Percentiles rank a stretch among this genome's conserved stretches.
These are phyloP conservation scores for Balaeniceps rex DNA, from an alignment of 2,113 vertebrate species.

Conservation along the genomic window DNA sequence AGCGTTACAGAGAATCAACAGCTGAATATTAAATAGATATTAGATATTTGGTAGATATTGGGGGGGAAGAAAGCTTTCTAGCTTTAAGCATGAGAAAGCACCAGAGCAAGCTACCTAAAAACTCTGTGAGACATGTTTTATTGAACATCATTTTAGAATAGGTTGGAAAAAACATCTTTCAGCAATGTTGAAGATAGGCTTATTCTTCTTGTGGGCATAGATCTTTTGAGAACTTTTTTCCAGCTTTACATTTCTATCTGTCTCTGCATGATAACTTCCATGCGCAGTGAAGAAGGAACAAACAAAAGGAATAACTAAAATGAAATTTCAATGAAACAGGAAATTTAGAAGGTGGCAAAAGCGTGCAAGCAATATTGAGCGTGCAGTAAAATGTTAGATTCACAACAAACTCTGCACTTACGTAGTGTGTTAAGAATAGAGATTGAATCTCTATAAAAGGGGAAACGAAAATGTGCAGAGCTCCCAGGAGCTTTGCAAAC, in stretches of 20 bases:
- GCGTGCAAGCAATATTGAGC: not conserved
- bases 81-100: not conserved
- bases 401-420: not conserved
- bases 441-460: not conserved
- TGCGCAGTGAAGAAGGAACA: not conserved
- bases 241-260: not conserved
- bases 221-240: not conserved
- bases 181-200: not conserved
- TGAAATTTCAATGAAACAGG: not conserved
- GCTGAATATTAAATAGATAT: not conserved
- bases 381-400: not conserved
- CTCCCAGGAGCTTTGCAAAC: not conserved
- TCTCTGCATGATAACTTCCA: not conserved
- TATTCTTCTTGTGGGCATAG: not conserved
- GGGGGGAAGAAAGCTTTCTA: not conserved
- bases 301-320: not conserved
- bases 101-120: not conserved
- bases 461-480: not conserved
- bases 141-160: not conserved
- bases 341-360: not conserved
- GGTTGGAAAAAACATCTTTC: not conserved
- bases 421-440: not conserved
- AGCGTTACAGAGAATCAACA: not conserved
- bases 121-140: not conserved
- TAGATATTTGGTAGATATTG: not conserved